Base-by-base conservation (phyloP, 2,113 vertebrate genomes). In the Zosterops hypoxanthus region DNA sequence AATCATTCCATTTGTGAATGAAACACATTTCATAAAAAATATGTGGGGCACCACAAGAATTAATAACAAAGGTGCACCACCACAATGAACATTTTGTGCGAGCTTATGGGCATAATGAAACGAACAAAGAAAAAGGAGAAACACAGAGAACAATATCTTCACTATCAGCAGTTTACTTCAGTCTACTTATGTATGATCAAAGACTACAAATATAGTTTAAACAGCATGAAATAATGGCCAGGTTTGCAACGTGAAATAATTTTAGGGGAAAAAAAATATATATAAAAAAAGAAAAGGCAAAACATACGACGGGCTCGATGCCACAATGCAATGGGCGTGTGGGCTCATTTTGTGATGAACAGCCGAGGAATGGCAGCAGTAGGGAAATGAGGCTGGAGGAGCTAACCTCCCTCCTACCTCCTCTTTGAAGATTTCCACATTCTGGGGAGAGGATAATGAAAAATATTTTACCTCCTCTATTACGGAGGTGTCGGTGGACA, bases 141-240 rank as follows among this genome's bases (percentile, higher is more conserved):
- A 88, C 72, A n/a, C 59, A 0, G 65, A 94, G 97, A 97, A 97
- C 97, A 97, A 97, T 98, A 98, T 97, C 97, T 97, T 97, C 97
- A 86, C 93, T 94, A 97, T 98, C 97, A 93, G 97, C 97, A 75
- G 96, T 97, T 97, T 96, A 95, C 97, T 95, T 95, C 95, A 95
- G 94, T 95, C 97, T 98, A 94, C 97, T 98, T 98, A 97, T 86
- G 85, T 96, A 92, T 91, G 97, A 98, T 98, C 97, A 98, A 98
- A 98, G 97, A 97, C 96, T 88, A 84, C 96, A 98, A 98, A 98
- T 97, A 97, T 50, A 96, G 97, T 98, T 98, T 98, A 98, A 98
- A 95, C 98, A 98, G 98, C 98, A 94, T 98, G 98, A 97, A 98
- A 96, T 98, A 98, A 98, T 98, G 90, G 12, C 97, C 71, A 84